These are phyloP conservation scores for Lycorma delicatula DNA, from an alignment of 1,140 invertebrate genomes.

Conservation along the genomic window DNA sequence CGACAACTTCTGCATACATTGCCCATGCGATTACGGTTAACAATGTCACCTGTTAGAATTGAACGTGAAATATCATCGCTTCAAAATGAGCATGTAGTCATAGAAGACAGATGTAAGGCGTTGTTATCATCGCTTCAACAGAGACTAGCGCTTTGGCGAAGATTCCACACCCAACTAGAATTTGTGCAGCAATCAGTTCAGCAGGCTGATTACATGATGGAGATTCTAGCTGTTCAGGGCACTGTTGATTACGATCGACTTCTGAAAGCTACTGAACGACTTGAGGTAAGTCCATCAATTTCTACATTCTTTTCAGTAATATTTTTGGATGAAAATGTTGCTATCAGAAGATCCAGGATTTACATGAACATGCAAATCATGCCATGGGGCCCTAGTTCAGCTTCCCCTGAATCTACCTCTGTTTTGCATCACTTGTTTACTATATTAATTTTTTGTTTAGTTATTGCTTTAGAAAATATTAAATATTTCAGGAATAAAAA, in stretches of 20 bases:
- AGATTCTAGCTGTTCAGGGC: constrained; percentile 66
- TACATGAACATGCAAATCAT: too few species aligned
- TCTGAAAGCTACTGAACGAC: constrained; percentile 30
- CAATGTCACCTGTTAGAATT: constrained; percentile 60
- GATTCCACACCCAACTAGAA: constrained; percentile 65
- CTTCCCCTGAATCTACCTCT: too few species aligned
- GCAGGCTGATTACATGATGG: constrained; percentile 78
- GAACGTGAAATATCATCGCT: constrained; percentile 64
- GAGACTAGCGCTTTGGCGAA: constrained; percentile 53
- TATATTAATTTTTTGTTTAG: too few species aligned
- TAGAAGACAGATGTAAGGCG: constrained; percentile 57
- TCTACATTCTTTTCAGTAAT: too few species aligned
- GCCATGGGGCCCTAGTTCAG: too few species aligned
- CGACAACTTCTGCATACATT: constrained; percentile 65
- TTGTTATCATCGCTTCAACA: constrained; percentile 53
- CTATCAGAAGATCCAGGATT: too few species aligned
- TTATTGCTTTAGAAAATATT: too few species aligned
- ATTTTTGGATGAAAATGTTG: too few species aligned
- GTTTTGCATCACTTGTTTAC: too few species aligned
- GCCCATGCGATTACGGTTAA: constrained; percentile 57
- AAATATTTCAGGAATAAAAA: too few species aligned
- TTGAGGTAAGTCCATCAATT: too few species aligned
- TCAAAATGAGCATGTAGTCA: constrained; percentile 57
- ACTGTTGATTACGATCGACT: constrained; percentile 71
- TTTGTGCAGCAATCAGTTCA: constrained; percentile 67